Base-by-base conservation (phyloP, 2,113 vertebrate genomes). In the Murina feae region DNA sequence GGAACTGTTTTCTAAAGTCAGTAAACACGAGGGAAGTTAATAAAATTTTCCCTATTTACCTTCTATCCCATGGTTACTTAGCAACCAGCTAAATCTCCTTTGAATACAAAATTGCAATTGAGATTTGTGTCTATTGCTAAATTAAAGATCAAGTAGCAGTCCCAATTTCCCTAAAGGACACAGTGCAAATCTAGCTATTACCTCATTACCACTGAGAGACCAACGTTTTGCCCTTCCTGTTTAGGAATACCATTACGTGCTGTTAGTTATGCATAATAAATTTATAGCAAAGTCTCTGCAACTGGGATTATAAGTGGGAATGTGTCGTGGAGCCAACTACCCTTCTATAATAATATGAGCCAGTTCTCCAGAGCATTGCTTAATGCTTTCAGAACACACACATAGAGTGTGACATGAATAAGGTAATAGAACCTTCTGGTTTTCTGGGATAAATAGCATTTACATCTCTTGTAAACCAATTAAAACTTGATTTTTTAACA, bases 1-100 rank as follows among this genome's bases (percentile, higher is more conserved):
- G 88, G 63, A 86, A 35, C 42, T 78, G 51, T 96, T 95, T 84
- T 94, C 42, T 94, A 47, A 96, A 92, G 82, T 42, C 39, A 71
- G 65, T 76, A 79, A 92, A 60, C 42, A 37, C 9, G 80, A 71
- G 55, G 32, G 28, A 96, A 94, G 44, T 89, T 58, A 75, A 80
- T 69, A 96, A 89, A 92, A 72, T 51, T 88, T 79, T 60, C 42
- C 84, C 5, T 39, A 37, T 94, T 95, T 32, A 74, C 42, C 30
- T 83, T 91, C 30, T 93, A 93, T 91, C 66, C 60, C 65, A 63
- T 10, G 21, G 47, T 96, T 94, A 82, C 76, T 91, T 93, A 94
- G 76, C 83, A 93, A 96, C 20, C 23, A 89, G 25, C 39, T 91
- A 89, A 92, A 90, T 65, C 42, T 95, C 58, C 68, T 89, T 81